Evolutionary conservation across 2,797 vertebrate genomes (phyloP), one percentile per base, ranked within the genome.

Genomic region (Pseudotriccus pelzelni): DNA sequence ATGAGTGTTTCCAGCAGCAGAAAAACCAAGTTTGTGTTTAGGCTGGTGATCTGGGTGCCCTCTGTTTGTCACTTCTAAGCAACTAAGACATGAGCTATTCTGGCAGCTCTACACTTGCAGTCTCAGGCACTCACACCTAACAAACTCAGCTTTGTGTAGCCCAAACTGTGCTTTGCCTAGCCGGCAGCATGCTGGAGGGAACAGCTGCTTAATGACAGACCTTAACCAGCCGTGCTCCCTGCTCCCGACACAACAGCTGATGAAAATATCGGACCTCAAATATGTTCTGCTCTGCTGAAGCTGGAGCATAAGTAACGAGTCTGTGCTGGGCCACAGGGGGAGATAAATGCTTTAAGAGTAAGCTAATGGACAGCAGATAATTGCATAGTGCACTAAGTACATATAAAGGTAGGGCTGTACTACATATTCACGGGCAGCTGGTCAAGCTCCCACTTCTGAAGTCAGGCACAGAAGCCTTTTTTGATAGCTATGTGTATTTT

Each of bases 51-150:
- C 41, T 62, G 20, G 32, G 25, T 82, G 55, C 69, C 74, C 34
- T 84, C 79, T 85, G 5, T 91, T 96, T 86, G 67, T 78, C 2
- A 0, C 56, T 75, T 64, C 23, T 22, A 43, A 84, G 87, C 73
- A 87, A 62, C 91, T 75, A 95, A 90, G 83, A 84, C 59, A 47
- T 90, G 87, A 95, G 79, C 79, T 95, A 47, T 93, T 87, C 92
- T 96, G 95, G 95, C 84, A 92, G 64, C 77, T 85, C 58, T 66
- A 10, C 28, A 5, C 49, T 70, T 28, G 39, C 59, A 62, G 66
- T 89, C 5, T 2, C 44, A 53, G 44, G 44, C 59, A 34, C 64
- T 94, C 52, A n/a, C 32, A 89, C 64, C 89, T 90, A 84, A 93
- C 91, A 96, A 67, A 75, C 69, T 76, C 60, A 25, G 56, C 93